A percentile compares a stretch with the other conserved stretches of the same genome.
phyloP scores from a whole-genome alignment of 2,113 vertebrate species.

The Noctilio leporinus region DNA sequence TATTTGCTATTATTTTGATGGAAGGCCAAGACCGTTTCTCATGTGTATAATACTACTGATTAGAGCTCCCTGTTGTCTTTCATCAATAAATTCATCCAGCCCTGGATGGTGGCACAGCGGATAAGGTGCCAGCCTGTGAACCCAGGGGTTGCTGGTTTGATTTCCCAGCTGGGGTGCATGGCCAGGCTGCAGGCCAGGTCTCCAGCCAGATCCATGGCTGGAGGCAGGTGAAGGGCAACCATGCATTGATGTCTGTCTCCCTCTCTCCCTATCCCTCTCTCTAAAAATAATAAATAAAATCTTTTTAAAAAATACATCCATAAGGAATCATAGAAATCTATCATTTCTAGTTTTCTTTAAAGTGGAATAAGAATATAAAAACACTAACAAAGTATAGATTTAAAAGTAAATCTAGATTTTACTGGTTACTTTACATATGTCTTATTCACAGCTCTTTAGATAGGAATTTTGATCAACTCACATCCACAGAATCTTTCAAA shows the following conservation, averaged over 20 bases:
- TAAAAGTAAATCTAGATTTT: neutral
- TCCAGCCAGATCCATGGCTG: no score
- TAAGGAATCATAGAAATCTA: neutral
- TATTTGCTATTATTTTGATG: neutral
- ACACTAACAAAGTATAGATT: neutral
- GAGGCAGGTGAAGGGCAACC: no score
- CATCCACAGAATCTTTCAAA: constrained; percentile 9
- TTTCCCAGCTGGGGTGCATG: no score
- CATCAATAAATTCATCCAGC: neutral
- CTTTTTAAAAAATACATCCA: neutral
- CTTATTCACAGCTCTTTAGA: neutral
- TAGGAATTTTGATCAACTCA: neutral
- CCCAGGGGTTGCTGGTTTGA: no score
- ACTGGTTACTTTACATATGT: neutral
- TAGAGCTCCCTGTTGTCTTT: neutral
- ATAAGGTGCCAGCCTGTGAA: no score
- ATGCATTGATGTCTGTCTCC: no score
- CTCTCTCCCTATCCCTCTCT: no score
- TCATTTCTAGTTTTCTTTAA: neutral
- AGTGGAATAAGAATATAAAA: neutral
- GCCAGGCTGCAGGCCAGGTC: no score
- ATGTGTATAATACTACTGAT: neutral
- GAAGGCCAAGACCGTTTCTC: neutral
- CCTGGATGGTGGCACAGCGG: no score
- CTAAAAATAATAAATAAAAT: no score